phyloP scores from a whole-genome alignment of 2,113 vertebrate species.

The Zootoca vivipara region DNA sequence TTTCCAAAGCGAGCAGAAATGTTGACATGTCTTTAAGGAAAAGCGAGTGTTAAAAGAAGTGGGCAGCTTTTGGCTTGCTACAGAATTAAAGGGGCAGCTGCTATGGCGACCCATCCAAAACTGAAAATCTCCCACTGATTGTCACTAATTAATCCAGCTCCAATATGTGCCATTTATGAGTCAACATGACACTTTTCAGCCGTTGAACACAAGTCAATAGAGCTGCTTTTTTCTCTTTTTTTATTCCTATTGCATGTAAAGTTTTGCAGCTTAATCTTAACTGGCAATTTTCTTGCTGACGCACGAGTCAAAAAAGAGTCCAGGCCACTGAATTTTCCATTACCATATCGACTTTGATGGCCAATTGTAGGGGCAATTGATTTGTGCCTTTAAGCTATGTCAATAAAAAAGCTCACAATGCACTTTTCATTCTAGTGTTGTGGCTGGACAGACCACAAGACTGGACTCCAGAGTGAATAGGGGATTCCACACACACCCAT shows the following conservation, averaged over 20 bases:
- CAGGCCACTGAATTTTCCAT: neutral
- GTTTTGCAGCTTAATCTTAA: slow-evolving; percentile 9
- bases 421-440: neutral
- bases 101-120: neutral
- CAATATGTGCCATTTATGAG: neutral
- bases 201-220: neutral
- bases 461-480: neutral
- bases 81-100: neutral
- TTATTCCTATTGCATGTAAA: neutral
- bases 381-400: neutral
- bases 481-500: too few species aligned
- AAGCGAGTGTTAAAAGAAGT: neutral
- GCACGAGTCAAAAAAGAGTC: neutral
- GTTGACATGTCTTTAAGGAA: neutral
- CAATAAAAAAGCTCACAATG: neutral
- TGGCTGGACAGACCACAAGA: neutral
- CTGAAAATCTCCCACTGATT: neutral
- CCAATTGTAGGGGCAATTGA: neutral
- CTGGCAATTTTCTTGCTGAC: slow-evolving; percentile 11
- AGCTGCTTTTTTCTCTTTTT: slow-evolving; percentile 13
- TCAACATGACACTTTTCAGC: neutral
- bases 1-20: neutral
- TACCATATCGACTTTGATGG: neutral
- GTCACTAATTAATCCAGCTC: neutral
- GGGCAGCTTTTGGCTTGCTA: neutral